Base-by-base conservation (phyloP, 2,797 vertebrate species). In the Furcifer pardalis region DNA sequence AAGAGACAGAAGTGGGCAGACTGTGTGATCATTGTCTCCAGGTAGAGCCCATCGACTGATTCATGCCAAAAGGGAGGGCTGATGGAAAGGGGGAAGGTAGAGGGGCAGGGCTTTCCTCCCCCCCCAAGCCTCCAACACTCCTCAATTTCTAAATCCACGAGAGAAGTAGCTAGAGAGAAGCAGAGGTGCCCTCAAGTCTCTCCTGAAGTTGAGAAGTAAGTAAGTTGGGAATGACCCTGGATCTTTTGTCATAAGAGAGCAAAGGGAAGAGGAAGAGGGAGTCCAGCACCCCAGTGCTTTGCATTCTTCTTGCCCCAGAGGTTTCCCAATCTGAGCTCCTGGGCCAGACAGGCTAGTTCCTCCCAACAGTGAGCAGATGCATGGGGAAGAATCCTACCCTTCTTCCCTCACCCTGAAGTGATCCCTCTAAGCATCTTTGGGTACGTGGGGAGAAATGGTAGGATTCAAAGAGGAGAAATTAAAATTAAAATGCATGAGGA, bases 1-100 rank as follows among this genome's bases (percentile, higher is more conserved):
- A 97, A 95, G 91, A 99, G 96, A 95, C 94, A 97, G 95, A 98
- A 94, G 94, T 83, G 96, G 87, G 93, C 93, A 91, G 96, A 93
- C 94, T 96, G 95, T 89, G 95, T 95, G 93, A 95, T 95, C 96
- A 97, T 97, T 94, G 95, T 97, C 95, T 94, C 93, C 93, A 91
- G 92, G 89, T 94, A 89, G 90, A 87, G 94, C 93, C 94, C 91
- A 92, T 89, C 91, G 92, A 86, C 92, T 94, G 91, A 95, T 93
- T 95, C 96, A 95, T 96, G 94, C 95, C 96, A 95, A 91, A 92
- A 91, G 87, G 90, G 92, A 93, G 85, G 79, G 89, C 91, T 60
- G 49, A 42, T 13, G 83, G 0, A 84, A 79, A 60, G 81, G 40
- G 13, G 46, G 82, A 86, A 91, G 65, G 44, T n/a, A 10, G 62